These are phyloP conservation scores for Ivindomyrus marchei DNA, from an alignment of 2,113 vertebrate genomes.

Conservation along the genomic window DNA sequence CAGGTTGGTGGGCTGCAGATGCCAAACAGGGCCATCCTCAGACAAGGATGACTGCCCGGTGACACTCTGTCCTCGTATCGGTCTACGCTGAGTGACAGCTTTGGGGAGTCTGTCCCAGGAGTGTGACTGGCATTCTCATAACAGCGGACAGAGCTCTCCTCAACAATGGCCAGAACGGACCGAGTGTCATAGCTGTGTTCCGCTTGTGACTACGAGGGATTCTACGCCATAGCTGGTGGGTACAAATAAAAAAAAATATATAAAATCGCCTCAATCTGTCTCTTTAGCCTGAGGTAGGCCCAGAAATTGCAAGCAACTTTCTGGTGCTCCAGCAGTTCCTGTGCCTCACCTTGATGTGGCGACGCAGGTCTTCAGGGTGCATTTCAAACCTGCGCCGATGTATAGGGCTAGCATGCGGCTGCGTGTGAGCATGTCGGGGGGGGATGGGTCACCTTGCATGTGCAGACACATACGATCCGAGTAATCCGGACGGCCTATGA, in stretches of 20 bases:
- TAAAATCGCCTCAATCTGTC: not conserved
- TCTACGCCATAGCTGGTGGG: not conserved
- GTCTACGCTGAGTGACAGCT: not conserved
- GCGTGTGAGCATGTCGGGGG: not conserved
- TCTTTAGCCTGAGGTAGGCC: not conserved
- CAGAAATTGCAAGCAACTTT: not conserved
- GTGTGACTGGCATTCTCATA: not conserved
- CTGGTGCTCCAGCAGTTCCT: not conserved
- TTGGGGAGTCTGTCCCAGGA: constrained; percentile 20
- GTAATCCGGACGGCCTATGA: not conserved
- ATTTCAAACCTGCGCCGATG: not conserved
- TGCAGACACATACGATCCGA: not conserved
- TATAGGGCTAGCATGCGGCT: not conserved
- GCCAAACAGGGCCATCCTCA: not conserved
- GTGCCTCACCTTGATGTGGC: not conserved
- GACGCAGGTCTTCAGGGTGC: not conserved
- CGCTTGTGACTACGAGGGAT: not conserved
- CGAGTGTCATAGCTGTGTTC: not conserved
- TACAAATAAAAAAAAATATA: not conserved
- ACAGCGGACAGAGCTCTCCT: not conserved
- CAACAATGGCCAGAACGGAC: not conserved
- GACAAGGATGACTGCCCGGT: not conserved
- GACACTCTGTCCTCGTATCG: not conserved
- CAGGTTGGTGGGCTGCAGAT: not conserved
- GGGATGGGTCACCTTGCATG: not conserved